A percentile compares a stretch with the other conserved stretches of the same genome.
phyloP scores from a whole-genome alignment of 2,797 vertebrate species.

The Myotis planiceps region DNA sequence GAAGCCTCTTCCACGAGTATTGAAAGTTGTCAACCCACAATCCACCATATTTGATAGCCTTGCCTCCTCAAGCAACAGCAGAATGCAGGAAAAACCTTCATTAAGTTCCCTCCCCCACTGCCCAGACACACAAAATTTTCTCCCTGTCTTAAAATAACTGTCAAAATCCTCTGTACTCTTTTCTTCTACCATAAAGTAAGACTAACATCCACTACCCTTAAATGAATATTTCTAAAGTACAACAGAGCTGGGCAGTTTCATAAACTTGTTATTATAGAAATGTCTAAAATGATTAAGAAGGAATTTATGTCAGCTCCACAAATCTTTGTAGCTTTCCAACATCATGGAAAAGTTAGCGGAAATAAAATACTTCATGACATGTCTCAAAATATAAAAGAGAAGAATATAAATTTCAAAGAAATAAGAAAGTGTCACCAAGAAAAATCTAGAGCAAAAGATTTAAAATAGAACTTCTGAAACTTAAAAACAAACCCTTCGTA shows the following conservation, averaged over 20 bases:
- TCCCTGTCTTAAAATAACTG: slow-evolving; percentile 42
- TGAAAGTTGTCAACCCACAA: background rate
- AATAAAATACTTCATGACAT: slow-evolving; percentile 65
- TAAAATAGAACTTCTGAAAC: slow-evolving; percentile 51
- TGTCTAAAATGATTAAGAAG: slow-evolving; percentile 74
- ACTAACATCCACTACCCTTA: slow-evolving; percentile 49
- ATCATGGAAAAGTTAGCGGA: slow-evolving; percentile 53
- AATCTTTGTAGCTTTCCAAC: slow-evolving; percentile 64
- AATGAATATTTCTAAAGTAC: slow-evolving; percentile 50
- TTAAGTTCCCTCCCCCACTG: background rate
- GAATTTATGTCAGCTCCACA: slow-evolving; percentile 57
- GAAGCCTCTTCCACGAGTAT: background rate
- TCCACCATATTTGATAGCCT: background rate
- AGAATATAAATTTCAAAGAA: slow-evolving; percentile 57
- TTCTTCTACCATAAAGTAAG: slow-evolving; percentile 28
- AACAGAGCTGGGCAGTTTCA: slow-evolving; percentile 45
- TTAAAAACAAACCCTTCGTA: slow-evolving; percentile 39
- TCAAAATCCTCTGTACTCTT: slow-evolving; percentile 23
- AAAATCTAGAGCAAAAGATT: slow-evolving; percentile 48
- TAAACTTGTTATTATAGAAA: slow-evolving; percentile 62
- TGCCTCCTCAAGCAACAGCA: background rate
- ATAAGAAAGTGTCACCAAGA: slow-evolving; percentile 55
- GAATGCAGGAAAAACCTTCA: background rate
- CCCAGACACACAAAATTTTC: background rate
- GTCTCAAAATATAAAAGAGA: slow-evolving; percentile 55